These are phyloP conservation scores for Natrix natrix DNA, from an alignment of 2,797 vertebrate species.

Conservation along the genomic window DNA sequence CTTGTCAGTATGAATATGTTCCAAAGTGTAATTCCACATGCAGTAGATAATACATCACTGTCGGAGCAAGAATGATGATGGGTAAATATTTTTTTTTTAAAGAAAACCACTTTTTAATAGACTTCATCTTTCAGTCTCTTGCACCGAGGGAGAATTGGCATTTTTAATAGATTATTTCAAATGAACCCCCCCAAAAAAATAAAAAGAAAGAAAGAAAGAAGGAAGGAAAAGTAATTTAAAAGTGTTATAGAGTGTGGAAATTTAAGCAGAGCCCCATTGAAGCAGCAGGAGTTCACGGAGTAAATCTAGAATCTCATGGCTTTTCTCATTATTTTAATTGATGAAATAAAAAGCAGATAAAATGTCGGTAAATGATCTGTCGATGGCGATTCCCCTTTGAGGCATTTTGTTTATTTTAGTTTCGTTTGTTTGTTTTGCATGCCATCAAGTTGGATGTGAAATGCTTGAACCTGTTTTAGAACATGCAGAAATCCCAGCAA, in stretches of 20 bases:
- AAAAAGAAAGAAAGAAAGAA: neutral
- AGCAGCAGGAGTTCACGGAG: neutral
- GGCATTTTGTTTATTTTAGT: neutral
- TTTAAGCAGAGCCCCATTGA: neutral
- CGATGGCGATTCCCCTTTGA: neutral
- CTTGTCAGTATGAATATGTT: slow-evolving; percentile 1
- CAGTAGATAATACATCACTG: slow-evolving; percentile 15
- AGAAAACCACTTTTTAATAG: neutral
- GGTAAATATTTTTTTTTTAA: neutral
- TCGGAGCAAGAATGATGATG: neutral
- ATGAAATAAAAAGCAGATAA: neutral
- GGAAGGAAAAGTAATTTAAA: neutral
- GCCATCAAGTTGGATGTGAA: neutral
- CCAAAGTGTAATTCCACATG: neutral
- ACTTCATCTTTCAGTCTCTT: neutral
- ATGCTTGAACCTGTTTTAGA: neutral
- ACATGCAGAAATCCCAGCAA: neutral
- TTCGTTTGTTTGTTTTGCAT: neutral
- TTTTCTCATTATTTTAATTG: neutral
- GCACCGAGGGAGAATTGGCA: neutral
- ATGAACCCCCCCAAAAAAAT: neutral
- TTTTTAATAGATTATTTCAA: neutral
- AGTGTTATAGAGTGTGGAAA: neutral
- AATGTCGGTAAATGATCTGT: neutral
- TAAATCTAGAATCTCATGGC: neutral